These are phyloP conservation scores for Thalpophila matura DNA, from an alignment of 2,888 invertebrate genomes.

Conservation along the genomic window DNA sequence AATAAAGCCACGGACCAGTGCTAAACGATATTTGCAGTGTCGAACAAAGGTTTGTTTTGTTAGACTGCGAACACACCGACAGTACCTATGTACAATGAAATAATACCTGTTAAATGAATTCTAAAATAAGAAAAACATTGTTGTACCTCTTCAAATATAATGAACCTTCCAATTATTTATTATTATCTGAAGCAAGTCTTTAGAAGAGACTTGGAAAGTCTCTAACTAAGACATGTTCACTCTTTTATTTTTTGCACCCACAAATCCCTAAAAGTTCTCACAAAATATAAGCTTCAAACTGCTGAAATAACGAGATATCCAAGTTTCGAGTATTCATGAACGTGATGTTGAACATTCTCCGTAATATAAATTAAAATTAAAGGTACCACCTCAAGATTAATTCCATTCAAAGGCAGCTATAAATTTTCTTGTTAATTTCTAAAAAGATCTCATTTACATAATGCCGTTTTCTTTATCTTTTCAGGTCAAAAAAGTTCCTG, in stretches of 20 bases:
- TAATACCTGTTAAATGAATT: slow-evolving; percentile 27
- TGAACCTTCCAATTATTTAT: slow-evolving; percentile 8
- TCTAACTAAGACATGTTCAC: slow-evolving; percentile 2
- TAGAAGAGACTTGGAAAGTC: slow-evolving; percentile 23
- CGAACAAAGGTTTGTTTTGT: slow-evolving; percentile 59
- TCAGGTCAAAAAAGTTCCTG: slow-evolving; percentile 86
- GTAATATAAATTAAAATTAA: slow-evolving; percentile 55
- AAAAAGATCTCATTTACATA: slow-evolving; percentile 64
- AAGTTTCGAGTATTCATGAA: slow-evolving; percentile 52
- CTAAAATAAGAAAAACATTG: neutral
- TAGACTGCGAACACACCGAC: slow-evolving; percentile 25
- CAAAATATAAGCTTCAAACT: slow-evolving; percentile 23
- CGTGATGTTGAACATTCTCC: slow-evolving; percentile 41
- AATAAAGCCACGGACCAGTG: slow-evolving; percentile 60
- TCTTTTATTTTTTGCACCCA: slow-evolving; percentile 16
- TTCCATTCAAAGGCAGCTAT: slow-evolving; percentile 64
- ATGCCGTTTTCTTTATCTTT: slow-evolving; percentile 71
- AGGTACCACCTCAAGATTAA: slow-evolving; percentile 62
- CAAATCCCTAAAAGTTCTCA: slow-evolving; percentile 15
- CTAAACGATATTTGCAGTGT: slow-evolving; percentile 62
- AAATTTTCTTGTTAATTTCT: slow-evolving; percentile 65
- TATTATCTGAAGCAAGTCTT: slow-evolving; percentile 9
- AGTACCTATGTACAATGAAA: slow-evolving; percentile 16
- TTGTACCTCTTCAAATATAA: neutral
- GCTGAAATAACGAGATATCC: slow-evolving; percentile 14